Base-by-base conservation (phyloP, 64 coral and sea anemone species). In the Platygyra sinensis region DNA sequence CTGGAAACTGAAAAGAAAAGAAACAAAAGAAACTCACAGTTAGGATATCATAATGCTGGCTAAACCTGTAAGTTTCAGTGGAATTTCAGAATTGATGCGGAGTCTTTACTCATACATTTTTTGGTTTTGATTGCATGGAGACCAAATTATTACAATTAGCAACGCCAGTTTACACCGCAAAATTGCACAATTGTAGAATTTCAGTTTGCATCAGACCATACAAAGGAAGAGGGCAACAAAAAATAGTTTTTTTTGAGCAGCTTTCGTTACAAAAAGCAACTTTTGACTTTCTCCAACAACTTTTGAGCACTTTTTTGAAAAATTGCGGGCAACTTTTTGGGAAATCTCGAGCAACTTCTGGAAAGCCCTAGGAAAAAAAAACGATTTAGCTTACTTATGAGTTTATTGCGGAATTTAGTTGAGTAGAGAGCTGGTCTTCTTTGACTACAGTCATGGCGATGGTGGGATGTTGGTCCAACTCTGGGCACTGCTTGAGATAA, bases 401-500 rank as follows among this genome's bases (percentile, higher is more conserved):
- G 32, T 61, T 61, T 24, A 83, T 67, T 1, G 80, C 80, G 31
- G 60, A 60, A 22, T 67, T 65, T 33, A 83, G 32, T 46, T 83
- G 80, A 67, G 59, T 83, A 0, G 80, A 83, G 5, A 83, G 62
- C 32, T 83, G 80, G 8, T 33, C 80, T 67, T 67, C 80, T 67
- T 83, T 83, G 7, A 83, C 80, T 8, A 83, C 80, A 83, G 80
- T 83, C 1, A 83, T 67, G 0, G 80, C 30, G 9, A 83, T 83
- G 32, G 60, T 36, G 13, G 80, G 62, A 49, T 83, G 61, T 39
- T 49, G 62, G 10, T 83, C 61, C 30, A 42, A 30, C 6, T 65
- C 59, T 12, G 33, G 33, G 16, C 33, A 65, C 24, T 65, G 20
- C 80, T 50, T 67, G 11, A 83, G 80, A 22, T 67, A 83, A n/a